These are phyloP conservation scores for Acrobasis consociella DNA, from an alignment of 2,888 invertebrate species.

Conservation along the genomic window DNA sequence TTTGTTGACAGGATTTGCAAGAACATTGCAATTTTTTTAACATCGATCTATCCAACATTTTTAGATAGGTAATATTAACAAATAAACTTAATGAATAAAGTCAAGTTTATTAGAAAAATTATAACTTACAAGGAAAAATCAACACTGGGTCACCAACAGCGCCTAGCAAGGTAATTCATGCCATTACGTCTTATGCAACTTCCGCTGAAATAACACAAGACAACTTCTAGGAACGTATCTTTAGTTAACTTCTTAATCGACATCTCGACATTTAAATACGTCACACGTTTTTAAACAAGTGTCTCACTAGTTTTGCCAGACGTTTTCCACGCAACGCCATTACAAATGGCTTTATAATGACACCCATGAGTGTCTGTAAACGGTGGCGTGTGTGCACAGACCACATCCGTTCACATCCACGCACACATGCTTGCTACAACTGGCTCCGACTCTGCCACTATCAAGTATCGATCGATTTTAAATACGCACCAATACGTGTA, in stretches of 20 bases:
- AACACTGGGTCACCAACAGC: not conserved
- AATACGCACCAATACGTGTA: slow-evolving; percentile 52
- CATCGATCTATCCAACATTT: too few species aligned
- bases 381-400: slow-evolving; percentile 41
- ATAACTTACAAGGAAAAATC: not conserved
- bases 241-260: not conserved
- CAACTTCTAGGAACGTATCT: not conserved
- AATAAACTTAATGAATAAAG: not conserved
- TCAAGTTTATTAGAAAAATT: not conserved
- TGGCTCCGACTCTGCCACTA: slow-evolving; percentile 45
- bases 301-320: slow-evolving; percentile 31
- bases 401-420: slow-evolving; percentile 59
- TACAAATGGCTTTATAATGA: slow-evolving; percentile 22
- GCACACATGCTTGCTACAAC: slow-evolving; percentile 42
- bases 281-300: slow-evolving; percentile 32
- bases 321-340: slow-evolving; percentile 31
- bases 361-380: slow-evolving; percentile 37
- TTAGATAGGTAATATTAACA: too few species aligned
- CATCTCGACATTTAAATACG: slow-evolving; percentile 26
- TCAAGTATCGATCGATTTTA: slow-evolving; percentile 69
- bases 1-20: too few species aligned
- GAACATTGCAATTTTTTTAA: too few species aligned
- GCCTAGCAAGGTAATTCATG: not conserved
- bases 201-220: not conserved
- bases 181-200: not conserved